phyloP scores from a whole-genome alignment of 2,888 invertebrate genomes.

The Stegophylla sp. region DNA sequence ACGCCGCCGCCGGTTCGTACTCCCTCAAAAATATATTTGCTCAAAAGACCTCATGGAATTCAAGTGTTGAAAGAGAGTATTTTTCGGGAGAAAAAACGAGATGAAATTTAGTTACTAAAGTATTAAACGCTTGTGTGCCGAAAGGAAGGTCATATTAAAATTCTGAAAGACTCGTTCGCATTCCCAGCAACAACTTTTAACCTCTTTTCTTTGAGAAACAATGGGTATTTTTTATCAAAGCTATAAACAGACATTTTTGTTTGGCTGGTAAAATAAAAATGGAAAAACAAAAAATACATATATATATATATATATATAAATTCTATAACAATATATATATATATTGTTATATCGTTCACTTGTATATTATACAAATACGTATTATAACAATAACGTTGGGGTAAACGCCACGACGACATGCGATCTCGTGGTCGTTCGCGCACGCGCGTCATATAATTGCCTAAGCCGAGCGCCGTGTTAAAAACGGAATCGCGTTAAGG shows the following conservation, averaged over 20 bases:
- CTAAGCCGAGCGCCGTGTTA: constrained; percentile 29
- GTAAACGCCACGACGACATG: constrained; percentile 46
- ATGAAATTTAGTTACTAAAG: constrained; percentile 34
- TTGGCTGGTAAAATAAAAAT: constrained; percentile 33
- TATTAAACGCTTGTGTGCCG: constrained; percentile 36
- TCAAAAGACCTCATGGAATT: constrained; percentile 2
- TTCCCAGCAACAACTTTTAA: constrained; percentile 41
- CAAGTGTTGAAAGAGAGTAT: constrained; percentile 12
- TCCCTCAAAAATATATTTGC: not conserved
- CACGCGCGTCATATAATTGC: constrained; percentile 34
- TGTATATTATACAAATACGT: not conserved
- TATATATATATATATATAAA: not conserved
- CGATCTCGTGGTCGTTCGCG: constrained; percentile 12
- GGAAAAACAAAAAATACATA: not conserved
- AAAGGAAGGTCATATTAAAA: constrained; percentile 17
- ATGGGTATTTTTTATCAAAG: constrained; percentile 21
- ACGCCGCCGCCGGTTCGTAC: not conserved
- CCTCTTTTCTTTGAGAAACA: constrained; percentile 41
- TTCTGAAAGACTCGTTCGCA: constrained; percentile 24
- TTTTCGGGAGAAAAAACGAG: not conserved
- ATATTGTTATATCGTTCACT: not conserved
- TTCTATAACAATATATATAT: not conserved
- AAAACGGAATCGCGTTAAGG: too few species aligned
- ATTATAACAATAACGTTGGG: constrained; percentile 7
- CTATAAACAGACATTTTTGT: constrained; percentile 39